Evolutionary conservation across 53 echinoderm and acorn worm genomes (phyloP).

Genomic region (Temnopleurus reevesii): DNA sequence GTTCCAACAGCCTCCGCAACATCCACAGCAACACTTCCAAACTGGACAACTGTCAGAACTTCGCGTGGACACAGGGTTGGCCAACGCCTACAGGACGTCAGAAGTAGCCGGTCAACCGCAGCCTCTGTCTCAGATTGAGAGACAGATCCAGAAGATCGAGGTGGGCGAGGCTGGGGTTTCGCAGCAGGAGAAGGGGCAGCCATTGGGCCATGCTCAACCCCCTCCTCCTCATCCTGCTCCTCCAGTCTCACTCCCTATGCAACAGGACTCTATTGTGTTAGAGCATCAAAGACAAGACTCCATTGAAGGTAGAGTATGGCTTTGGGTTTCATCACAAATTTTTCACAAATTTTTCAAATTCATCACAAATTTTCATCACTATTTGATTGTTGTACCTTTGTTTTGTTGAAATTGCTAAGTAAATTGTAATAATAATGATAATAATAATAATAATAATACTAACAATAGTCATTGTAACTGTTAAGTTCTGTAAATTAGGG

Average conservation of each 20-base stretch:
- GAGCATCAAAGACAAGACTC: constrained; percentile 10
- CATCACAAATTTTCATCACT: too few species aligned
- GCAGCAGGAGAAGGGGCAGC: neutral
- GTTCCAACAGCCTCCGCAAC: neutral
- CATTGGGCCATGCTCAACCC: neutral
- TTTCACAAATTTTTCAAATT: too few species aligned
- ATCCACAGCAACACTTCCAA: constrained; percentile 10
- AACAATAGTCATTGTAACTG: too few species aligned
- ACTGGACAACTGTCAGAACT: constrained; percentile 33
- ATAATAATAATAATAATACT: too few species aligned
- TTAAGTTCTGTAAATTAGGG: too few species aligned
- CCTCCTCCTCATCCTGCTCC: too few species aligned
- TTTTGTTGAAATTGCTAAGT: too few species aligned
- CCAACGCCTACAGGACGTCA: constrained; percentile 32
- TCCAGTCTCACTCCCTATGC: neutral
- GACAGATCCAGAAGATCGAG: constrained; percentile 55
- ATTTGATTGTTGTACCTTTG: too few species aligned
- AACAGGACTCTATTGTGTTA: neutral
- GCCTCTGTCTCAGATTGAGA: constrained; percentile 50
- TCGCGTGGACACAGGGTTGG: constrained; percentile 16
- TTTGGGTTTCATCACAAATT: too few species aligned
- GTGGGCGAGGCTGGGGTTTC: constrained; percentile 12
- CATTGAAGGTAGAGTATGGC: constrained; percentile 19
- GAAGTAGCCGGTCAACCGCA: constrained; percentile 25
- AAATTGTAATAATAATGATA: too few species aligned